phyloP scores from a whole-genome alignment of 2,113 vertebrate species.

The Madoqua kirkii region DNA sequence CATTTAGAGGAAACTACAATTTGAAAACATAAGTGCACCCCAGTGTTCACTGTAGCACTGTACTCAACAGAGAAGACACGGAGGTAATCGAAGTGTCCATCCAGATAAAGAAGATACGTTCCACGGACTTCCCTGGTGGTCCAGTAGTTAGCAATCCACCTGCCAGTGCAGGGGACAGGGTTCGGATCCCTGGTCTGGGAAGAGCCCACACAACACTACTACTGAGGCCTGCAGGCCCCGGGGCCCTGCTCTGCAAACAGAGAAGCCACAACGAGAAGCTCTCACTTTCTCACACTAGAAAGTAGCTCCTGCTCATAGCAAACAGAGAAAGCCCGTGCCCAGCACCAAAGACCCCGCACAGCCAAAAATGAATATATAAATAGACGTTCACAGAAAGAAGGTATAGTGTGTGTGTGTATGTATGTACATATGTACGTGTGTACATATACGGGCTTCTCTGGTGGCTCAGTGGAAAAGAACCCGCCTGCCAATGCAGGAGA shows the following conservation, averaged over 20 bases:
- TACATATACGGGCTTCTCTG: accelerated
- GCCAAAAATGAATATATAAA: neutral
- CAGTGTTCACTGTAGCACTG: neutral
- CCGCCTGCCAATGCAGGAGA: neutral
- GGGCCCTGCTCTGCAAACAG: neutral
- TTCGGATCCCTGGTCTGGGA: neutral
- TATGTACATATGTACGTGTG: neutral
- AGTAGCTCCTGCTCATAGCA: neutral
- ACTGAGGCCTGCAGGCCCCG: neutral
- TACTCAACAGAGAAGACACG: neutral
- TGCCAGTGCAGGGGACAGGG: neutral
- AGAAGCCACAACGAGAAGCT: neutral
- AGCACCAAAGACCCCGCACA: neutral
- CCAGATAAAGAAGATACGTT: neutral
- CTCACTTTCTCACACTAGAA: neutral
- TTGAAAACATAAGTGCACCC: neutral
- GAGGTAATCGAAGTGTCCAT: neutral
- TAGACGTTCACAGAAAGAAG: neutral
- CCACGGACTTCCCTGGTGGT: neutral
- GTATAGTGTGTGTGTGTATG: accelerated
- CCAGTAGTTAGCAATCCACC: neutral
- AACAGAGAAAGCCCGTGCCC: neutral
- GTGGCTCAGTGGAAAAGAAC: neutral
- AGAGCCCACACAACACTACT: neutral
- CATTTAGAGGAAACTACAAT: neutral